phyloP scores from a whole-genome alignment of 2,113 vertebrate species.

The Nycticorax nycticorax region DNA sequence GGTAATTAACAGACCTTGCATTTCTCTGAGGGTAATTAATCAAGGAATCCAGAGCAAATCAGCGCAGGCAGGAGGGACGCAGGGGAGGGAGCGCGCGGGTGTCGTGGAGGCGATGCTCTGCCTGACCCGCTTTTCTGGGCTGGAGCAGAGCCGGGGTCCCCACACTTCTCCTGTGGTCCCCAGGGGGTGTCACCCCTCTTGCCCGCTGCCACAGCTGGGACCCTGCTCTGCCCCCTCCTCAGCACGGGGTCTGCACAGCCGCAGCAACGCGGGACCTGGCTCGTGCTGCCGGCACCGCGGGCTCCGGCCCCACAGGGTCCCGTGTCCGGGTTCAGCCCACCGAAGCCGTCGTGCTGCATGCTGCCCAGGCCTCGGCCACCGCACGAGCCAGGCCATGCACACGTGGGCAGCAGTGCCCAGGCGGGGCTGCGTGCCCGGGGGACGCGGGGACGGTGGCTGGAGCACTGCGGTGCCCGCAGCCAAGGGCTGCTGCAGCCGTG shows the following conservation, averaged over 20 bases:
- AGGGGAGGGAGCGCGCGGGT: not conserved
- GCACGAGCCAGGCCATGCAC: rapidly evolving
- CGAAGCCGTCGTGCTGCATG: rapidly evolving
- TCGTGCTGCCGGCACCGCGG: rapidly evolving
- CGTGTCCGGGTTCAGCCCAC: rapidly evolving
- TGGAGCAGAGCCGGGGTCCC: not conserved
- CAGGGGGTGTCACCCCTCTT: not conserved
- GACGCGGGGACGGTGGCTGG: not conserved
- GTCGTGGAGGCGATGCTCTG: rapidly evolving
- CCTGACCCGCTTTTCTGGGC: not conserved
- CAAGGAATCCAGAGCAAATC: constrained; percentile 72
- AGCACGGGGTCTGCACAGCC: rapidly evolving
- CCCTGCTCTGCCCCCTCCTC: rapidly evolving
- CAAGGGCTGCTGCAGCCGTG: not conserved
- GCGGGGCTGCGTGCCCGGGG: rapidly evolving
- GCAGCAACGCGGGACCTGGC: rapidly evolving
- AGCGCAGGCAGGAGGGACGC: constrained; percentile 6
- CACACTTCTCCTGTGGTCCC: rapidly evolving
- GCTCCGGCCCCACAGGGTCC: rapidly evolving
- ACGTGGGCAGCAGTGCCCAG: rapidly evolving
- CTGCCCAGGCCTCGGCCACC: rapidly evolving
- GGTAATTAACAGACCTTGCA: constrained; percentile 80
- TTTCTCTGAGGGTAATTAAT: constrained; percentile 77
- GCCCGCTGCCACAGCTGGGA: not conserved
- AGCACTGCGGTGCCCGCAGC: rapidly evolving